Evolutionary conservation across 2,888 invertebrate species (phyloP), one percentile per base, ranked within the genome.

Genomic region (Tubulanus polymorphus): DNA sequence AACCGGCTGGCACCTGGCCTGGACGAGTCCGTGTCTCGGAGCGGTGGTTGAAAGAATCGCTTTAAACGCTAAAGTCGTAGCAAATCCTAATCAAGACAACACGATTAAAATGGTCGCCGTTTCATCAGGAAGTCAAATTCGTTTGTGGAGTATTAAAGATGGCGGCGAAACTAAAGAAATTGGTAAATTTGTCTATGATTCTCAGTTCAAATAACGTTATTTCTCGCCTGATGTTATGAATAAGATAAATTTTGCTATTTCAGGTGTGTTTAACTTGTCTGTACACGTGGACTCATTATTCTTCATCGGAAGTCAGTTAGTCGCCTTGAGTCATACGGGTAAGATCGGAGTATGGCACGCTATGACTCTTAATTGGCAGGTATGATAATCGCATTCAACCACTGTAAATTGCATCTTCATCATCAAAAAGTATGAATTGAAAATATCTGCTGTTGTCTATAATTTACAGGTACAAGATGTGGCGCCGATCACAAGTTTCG

Each of bases 271-370:
- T 74, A 93, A 93, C 81, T 82, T 95, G 26, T 68, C 73, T 63
- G 94, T 94, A 1, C 85, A 91, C 0, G 93, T 97, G 8, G 96
- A 97, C 75, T 92, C 93, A 79, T 83, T 99, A 53, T 91, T 99
- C 76, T 99, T 97, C 79, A 96, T 97, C 75, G 96, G 97, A 0
- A 93, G 92, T 64, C 97, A 97, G 75, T 81, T 97, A 64, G 97
- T 99, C n/a, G 96, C 96, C 0, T 82, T 97, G 27, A 93, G 93
- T 45, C 87, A 89, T 1, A 87, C 87, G 6, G 93, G 93, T 3
- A 95, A 95, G 81, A 91, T 97, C 25, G 96, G 97, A 1, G 96
- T 97, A n/a, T 97, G 96, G 96, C 96, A 97, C 80, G 92, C 95
- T 0, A 95, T 95, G 88, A 94, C 95, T 0, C 94, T 95, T 72